phyloP scores from a whole-genome alignment of 2,888 invertebrate species.

The Campopleginae sp. region DNA sequence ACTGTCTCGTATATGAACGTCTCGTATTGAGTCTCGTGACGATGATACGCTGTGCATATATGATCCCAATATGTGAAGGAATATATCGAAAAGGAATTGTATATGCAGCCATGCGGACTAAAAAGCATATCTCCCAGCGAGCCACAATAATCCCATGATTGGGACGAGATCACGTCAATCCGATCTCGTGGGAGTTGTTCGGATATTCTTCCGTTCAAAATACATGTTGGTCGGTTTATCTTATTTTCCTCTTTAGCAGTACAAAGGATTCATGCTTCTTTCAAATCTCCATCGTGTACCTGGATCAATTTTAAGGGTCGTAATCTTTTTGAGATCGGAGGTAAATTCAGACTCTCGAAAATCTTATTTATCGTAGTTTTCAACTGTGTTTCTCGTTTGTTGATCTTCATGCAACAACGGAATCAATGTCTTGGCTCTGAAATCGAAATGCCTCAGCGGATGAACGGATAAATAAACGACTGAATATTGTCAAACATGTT shows the following conservation, averaged over 20 bases:
- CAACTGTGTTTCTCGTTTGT: background rate
- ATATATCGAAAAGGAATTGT: constrained; percentile 26
- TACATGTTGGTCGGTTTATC: background rate
- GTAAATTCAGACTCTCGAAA: background rate
- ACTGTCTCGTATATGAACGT: too few relatives aligned
- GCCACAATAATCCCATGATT: constrained; percentile 34
- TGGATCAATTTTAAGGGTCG: constrained; percentile 14
- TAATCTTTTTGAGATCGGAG: constrained; percentile 25
- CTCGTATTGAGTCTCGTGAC: background rate
- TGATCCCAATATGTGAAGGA: constrained; percentile 20
- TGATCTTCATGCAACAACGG: background rate
- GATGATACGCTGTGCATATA: background rate
- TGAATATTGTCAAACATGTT: background rate
- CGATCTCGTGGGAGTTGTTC: constrained; percentile 30
- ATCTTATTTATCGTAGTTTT: background rate
- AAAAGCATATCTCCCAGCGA: constrained; percentile 13
- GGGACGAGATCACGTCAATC: constrained; percentile 39
- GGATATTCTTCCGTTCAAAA: constrained; percentile 23
- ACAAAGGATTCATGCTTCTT: constrained; percentile 23
- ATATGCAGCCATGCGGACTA: constrained; percentile 2
- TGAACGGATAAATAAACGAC: background rate
- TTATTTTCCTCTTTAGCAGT: background rate
- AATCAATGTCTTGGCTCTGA: background rate
- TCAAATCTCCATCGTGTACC: constrained; percentile 10
- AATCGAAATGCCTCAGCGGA: background rate